Evolutionary conservation across 2,797 vertebrate species (phyloP).

Genomic region (Enteromius radiatus): DNA sequence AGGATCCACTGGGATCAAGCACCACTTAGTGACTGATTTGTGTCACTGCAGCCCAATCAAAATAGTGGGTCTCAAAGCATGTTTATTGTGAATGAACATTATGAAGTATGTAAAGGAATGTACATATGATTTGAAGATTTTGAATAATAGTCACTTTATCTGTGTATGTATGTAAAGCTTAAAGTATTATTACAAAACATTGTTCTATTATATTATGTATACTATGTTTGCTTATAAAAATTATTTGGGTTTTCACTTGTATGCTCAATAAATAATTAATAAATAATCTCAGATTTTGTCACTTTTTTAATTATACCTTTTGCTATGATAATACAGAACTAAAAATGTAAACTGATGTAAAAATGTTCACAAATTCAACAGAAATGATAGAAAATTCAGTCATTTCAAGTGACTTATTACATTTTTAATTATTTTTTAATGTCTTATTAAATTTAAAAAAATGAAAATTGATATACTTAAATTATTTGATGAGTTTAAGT

Average conservation of each 20-base stretch:
- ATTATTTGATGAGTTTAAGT: neutral
- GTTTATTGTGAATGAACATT: constrained; percentile 64
- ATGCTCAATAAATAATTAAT: constrained; percentile 60
- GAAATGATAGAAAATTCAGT: neutral
- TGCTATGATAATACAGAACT: neutral
- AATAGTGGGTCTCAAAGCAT: constrained; percentile 14
- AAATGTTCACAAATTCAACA: neutral
- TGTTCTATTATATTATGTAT: constrained; percentile 72
- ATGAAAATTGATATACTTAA: neutral
- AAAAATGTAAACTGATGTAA: neutral
- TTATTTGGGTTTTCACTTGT: constrained; percentile 61
- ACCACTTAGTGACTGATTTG: constrained; percentile 46
- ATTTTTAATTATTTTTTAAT: too few species aligned
- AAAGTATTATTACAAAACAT: constrained; percentile 64
- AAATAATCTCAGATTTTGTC: constrained; percentile 15
- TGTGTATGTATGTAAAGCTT: constrained; percentile 67
- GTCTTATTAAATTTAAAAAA: too few species aligned
- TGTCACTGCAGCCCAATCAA: constrained; percentile 48
- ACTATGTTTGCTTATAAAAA: constrained; percentile 65
- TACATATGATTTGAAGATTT: constrained; percentile 69
- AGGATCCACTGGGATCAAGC: constrained; percentile 12
- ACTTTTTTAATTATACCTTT: constrained; percentile 6
- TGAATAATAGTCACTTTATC: constrained; percentile 76
- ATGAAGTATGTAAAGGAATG: constrained; percentile 63
- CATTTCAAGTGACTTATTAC: neutral